Evolutionary conservation across 2,797 vertebrate species (phyloP).

Genomic region (Florisuga fusca): DNA sequence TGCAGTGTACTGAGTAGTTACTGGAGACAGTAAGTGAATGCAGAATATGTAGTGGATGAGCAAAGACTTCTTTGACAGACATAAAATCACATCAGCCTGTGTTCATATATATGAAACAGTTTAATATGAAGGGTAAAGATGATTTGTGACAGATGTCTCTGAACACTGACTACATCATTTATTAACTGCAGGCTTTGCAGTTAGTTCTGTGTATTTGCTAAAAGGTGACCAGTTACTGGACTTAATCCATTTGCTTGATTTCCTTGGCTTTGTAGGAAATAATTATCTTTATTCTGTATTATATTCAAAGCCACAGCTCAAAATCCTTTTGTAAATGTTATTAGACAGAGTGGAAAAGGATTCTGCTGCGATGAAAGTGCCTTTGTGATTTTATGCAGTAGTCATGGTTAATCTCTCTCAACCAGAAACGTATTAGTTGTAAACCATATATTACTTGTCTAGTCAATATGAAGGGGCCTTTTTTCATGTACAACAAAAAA

Average conservation of each 20-base stretch:
- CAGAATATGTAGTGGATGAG: not conserved
- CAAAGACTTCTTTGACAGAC: not conserved
- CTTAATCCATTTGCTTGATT: not conserved
- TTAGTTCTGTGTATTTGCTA: not conserved
- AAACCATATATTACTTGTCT: not conserved
- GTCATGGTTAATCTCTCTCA: not conserved
- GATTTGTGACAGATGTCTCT: not conserved
- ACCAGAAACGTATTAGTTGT: not conserved
- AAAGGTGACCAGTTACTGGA: not conserved
- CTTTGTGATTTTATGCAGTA: not conserved
- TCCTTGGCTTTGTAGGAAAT: conserved; percentile 4
- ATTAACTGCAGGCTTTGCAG: not conserved
- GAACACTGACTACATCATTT: not conserved
- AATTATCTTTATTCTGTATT: not conserved
- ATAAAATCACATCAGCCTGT: not conserved
- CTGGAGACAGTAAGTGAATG: not conserved
- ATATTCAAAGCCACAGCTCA: not conserved
- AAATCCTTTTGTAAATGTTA: not conserved
- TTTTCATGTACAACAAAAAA: not conserved
- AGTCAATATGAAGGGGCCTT: not conserved
- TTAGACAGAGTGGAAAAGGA: not conserved
- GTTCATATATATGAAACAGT: not conserved
- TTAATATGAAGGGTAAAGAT: not conserved
- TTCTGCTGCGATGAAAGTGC: not conserved
- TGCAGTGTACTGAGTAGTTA: not conserved